Evolutionary conservation across 1,140 invertebrate genomes (phyloP).

Genomic region (Eupeodes corollae): DNA sequence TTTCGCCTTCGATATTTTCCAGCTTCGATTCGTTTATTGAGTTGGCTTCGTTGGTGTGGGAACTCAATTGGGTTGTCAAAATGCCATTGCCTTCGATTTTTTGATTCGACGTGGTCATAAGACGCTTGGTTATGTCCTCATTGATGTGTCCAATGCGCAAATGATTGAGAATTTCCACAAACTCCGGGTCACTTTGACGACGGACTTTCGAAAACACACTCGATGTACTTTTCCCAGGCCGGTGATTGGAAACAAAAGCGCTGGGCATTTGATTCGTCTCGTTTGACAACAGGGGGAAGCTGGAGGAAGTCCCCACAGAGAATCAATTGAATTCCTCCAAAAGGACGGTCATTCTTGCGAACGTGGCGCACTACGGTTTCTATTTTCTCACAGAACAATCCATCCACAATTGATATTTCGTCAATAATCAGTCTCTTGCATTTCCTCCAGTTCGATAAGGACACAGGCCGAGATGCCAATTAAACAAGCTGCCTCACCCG

Average conservation of each 20-base stretch:
- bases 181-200: slow-evolving; percentile 74
- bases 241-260: slow-evolving; percentile 83
- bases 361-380: slow-evolving; percentile 67
- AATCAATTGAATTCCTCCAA: slow-evolving; percentile 91
- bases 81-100: slow-evolving; percentile 77
- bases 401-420: slow-evolving; percentile 94
- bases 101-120: slow-evolving; percentile 59
- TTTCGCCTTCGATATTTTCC: slow-evolving; percentile 52
- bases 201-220: slow-evolving; percentile 75
- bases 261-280: slow-evolving; percentile 31
- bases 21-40: slow-evolving; percentile 76
- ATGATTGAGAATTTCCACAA: slow-evolving; percentile 78
- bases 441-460: slow-evolving; percentile 69
- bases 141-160: slow-evolving; percentile 71
- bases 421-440: slow-evolving; percentile 88
- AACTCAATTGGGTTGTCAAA: slow-evolving; percentile 79
- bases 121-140: slow-evolving; percentile 48
- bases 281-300: slow-evolving; percentile 70
- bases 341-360: slow-evolving; percentile 72
- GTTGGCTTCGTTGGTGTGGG: slow-evolving; percentile 83
- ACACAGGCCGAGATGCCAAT: slow-evolving; percentile 62
- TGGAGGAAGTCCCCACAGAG: slow-evolving; percentile 93
- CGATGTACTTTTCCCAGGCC: slow-evolving; percentile 71
- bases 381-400: slow-evolving; percentile 73
- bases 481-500: slow-evolving; percentile 87